phyloP scores from a whole-genome alignment of 1,140 invertebrate species.

The Bombyx mori region DNA sequence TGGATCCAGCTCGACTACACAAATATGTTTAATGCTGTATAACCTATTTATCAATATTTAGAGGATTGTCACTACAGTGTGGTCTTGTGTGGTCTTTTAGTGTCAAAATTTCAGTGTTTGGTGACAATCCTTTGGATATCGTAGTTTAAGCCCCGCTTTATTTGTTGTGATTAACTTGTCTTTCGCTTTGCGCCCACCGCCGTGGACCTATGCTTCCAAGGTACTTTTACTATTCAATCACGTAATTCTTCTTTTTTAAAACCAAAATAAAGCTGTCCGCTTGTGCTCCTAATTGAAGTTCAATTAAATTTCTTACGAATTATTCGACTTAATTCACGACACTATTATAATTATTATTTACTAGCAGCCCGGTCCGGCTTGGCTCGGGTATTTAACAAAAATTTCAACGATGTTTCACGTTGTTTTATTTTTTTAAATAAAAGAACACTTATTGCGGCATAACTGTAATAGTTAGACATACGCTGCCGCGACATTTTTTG shows the following conservation, averaged over 20 bases:
- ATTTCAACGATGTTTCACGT: no score
- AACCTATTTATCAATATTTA: slow-evolving; percentile 34
- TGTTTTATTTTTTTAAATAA: no score
- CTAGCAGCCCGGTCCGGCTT: no score
- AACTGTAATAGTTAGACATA: no score
- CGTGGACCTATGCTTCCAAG: slow-evolving; percentile 62
- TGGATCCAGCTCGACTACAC: not conserved
- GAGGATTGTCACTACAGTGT: slow-evolving; percentile 26
- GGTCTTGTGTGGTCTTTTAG: slow-evolving; percentile 5
- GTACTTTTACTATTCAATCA: slow-evolving; percentile 51
- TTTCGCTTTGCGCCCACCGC: slow-evolving; percentile 64
- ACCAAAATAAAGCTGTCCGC: slow-evolving; percentile 29
- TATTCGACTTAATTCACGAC: not conserved
- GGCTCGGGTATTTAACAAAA: no score
- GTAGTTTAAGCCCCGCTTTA: slow-evolving; percentile 45
- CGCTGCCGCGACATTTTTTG: no score
- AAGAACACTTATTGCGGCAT: no score
- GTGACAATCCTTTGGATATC: slow-evolving; percentile 34
- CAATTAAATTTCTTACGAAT: not conserved
- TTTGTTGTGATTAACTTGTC: slow-evolving; percentile 63
- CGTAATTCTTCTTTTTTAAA: slow-evolving; percentile 23
- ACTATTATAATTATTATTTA: no score
- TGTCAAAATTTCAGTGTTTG: slow-evolving; percentile 8
- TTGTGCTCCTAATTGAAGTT: slow-evolving; percentile 29
- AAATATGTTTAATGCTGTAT: slow-evolving; percentile 28